These are phyloP conservation scores for Hesperophylax magnus DNA, from an alignment of 1,140 invertebrate genomes.

Conservation along the genomic window DNA sequence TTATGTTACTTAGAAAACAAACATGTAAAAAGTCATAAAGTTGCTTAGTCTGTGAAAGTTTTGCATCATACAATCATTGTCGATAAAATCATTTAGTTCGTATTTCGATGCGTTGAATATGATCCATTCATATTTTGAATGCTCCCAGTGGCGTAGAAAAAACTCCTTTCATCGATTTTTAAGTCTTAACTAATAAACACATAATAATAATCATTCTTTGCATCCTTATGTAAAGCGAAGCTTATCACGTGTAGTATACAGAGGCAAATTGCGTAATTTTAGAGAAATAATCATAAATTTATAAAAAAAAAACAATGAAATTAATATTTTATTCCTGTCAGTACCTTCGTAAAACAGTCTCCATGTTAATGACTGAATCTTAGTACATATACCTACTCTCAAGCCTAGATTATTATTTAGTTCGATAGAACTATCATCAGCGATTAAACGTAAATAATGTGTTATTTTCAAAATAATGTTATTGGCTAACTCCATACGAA, in stretches of 20 bases:
- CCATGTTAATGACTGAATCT: too few relatives aligned
- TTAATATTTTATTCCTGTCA: not conserved
- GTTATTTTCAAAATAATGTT: too few relatives aligned
- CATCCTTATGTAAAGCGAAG: slow-evolving; percentile 14
- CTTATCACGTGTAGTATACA: slow-evolving; percentile 3
- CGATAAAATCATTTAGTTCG: slow-evolving; percentile 14
- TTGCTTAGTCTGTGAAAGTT: slow-evolving; percentile 23
- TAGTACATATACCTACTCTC: too few relatives aligned
- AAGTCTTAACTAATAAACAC: not conserved
- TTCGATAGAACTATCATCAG: too few relatives aligned
- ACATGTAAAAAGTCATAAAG: slow-evolving; percentile 30
- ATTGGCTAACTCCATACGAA: too few relatives aligned
- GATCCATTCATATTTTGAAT: not conserved
- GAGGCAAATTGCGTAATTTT: slow-evolving; percentile 5
- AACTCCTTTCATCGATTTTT: not conserved
- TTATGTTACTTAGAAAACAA: slow-evolving; percentile 12
- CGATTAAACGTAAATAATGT: too few relatives aligned
- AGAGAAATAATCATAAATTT: not conserved
- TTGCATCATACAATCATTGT: slow-evolving; percentile 55
- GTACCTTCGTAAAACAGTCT: too few relatives aligned
- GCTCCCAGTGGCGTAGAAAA: not conserved
- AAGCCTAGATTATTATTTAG: too few relatives aligned
- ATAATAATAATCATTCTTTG: not conserved
- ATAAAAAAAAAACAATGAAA: not conserved
- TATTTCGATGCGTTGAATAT: not conserved